A percentile compares a stretch with the other conserved stretches of the same genome.
These are phyloP conservation scores for Oxygymnocypris stewartii DNA, from an alignment of 2,113 vertebrate species.

Conservation along the genomic window DNA sequence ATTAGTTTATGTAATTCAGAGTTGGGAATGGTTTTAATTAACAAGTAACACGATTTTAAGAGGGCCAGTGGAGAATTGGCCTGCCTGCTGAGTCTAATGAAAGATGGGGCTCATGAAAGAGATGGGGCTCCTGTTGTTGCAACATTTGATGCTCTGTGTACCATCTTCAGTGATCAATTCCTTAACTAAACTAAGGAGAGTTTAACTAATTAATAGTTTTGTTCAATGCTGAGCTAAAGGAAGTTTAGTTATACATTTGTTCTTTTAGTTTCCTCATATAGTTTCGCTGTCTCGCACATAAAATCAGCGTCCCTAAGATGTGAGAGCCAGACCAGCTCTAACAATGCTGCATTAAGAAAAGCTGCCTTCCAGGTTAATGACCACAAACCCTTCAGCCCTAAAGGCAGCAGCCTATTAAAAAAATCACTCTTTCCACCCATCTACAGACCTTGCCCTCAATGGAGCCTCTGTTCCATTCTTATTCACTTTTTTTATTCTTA, in stretches of 20 bases:
- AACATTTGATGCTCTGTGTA: neutral
- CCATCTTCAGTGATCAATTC: neutral
- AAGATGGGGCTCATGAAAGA: slow-evolving; percentile 48
- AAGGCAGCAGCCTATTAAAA: slow-evolving; percentile 77
- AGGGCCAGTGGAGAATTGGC: slow-evolving; percentile 71
- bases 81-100: slow-evolving; percentile 65
- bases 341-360: slow-evolving; percentile 72
- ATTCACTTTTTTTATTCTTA: slow-evolving; percentile 65
- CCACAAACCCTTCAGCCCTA: slow-evolving; percentile 62
- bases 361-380: slow-evolving; percentile 67
- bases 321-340: slow-evolving; percentile 48
- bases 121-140: slow-evolving; percentile 14
- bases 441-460: slow-evolving; percentile 71
- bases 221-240: neutral
- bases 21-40: slow-evolving; percentile 76
- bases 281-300: neutral
- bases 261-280: slow-evolving; percentile 27
- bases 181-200: slow-evolving; percentile 8
- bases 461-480: slow-evolving; percentile 76
- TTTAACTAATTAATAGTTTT: neutral
- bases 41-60: slow-evolving; percentile 78
- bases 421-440: slow-evolving; percentile 69
- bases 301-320: slow-evolving; percentile 1
- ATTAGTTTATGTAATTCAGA: slow-evolving; percentile 75
- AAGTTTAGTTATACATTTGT: neutral